Conservation (phyloP, 2,888 invertebrate genomes). For the Tetranychus piercei region DNA sequence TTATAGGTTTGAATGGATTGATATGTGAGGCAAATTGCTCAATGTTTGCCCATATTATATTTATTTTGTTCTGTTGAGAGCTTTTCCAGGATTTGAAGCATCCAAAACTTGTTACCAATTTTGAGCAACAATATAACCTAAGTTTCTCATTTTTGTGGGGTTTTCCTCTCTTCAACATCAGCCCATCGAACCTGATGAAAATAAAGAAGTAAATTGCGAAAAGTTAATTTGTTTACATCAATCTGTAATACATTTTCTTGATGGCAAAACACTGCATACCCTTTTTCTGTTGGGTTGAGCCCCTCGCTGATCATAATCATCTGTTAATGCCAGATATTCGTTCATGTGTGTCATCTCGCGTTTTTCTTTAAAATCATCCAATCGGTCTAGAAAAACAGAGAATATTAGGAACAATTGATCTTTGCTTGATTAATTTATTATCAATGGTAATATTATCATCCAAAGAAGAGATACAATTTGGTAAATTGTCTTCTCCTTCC, state of each 20-base stretch:
- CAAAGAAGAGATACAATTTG: slow-evolving; percentile 12
- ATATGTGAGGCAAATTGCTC: too few species aligned
- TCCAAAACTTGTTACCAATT: slow-evolving; percentile 92
- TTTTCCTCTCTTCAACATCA: slow-evolving; percentile 76
- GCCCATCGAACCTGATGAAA: slow-evolving; percentile 77
- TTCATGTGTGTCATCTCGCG: slow-evolving; percentile 67
- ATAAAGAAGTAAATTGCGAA: slow-evolving; percentile 15
- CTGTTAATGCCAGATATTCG: slow-evolving; percentile 64
- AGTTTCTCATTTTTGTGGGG: slow-evolving; percentile 76
- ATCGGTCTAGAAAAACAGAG: slow-evolving; percentile 47
- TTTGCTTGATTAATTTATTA: too few species aligned
- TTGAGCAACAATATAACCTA: slow-evolving; percentile 90
- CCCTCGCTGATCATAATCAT: slow-evolving; percentile 44
- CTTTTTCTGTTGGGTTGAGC: background rate
- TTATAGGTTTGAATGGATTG: background rate
- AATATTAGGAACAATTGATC: too few species aligned
- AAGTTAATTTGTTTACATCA: slow-evolving; percentile 3
- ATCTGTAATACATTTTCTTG: background rate
- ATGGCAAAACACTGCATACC: background rate
- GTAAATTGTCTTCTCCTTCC: slow-evolving; percentile 16
- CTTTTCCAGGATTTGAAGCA: slow-evolving; percentile 65
- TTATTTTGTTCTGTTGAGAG: slow-evolving; percentile 82
- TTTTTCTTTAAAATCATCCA: slow-evolving; percentile 58
- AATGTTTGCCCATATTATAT: slow-evolving; percentile 37
- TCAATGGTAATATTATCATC: slow-evolving; percentile 9